Evolutionary conservation across 92 coral and sea anemone species (phyloP), one percentile per base, ranked within the genome.

Genomic region (Bergia puertoricense): DNA sequence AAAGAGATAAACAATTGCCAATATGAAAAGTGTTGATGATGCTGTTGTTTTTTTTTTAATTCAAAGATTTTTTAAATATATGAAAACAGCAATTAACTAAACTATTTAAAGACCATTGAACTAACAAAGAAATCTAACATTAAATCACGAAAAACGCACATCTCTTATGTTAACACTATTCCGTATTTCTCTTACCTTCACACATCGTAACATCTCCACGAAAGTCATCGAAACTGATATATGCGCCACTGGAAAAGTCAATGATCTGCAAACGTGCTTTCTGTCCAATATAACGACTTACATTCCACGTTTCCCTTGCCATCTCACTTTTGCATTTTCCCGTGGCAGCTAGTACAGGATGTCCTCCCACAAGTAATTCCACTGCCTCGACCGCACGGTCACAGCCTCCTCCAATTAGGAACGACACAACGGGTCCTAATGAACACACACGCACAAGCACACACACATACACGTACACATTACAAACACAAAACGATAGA

Each of bases 401-500:
- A 54, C 83, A 79, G 48, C 83, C 83, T 13, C 83, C 83, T n/a
- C 83, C 83, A 50, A 79, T 36, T 13, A 79, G 68, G 68, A 79
- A 79, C 3, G 83, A 54, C 2, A 79, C 83, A 1, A 43, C 36
- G 18, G 83, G 44, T 3, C 84, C 84, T 80, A 6, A 20, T 80
- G 36, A 54, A 51, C 16, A 73, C 16, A 73, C 42, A 73, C 14
- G 8, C 20, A 22, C 40, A 69, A 5, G n/a, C 11, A 69, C 37
- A 14, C 11, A 5, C 37, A 8, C 30, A n/a, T 68, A 5, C 15
- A 36, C 0, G 74, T 36, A 68, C 7, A 48, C 5, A 8, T 48
- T 48, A 30, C 30, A 30, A 48, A 48, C 4, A 48, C 8, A 48
- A 48, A 48, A 16, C 20, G 11, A 57, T 13, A 18, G 4, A 57